Evolutionary conservation across 2,797 vertebrate species (phyloP).

Genomic region (Podarcis siculus): DNA sequence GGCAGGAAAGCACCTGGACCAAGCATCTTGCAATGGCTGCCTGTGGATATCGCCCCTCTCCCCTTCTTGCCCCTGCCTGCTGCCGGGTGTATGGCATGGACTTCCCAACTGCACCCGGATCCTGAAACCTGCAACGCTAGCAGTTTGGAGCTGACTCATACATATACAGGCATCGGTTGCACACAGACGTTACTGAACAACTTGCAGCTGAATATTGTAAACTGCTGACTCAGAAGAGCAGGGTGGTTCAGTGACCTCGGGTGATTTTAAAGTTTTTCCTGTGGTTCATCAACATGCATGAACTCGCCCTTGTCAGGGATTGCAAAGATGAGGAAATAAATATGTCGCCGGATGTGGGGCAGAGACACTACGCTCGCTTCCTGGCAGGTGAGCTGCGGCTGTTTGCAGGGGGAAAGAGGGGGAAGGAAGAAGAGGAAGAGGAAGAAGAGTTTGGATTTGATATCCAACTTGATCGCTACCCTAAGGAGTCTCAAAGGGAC

Average conservation of each 20-base stretch:
- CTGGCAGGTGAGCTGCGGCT: too few relatives aligned
- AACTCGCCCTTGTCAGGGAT: background rate
- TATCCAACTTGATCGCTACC: too few relatives aligned
- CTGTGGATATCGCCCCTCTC: too few relatives aligned
- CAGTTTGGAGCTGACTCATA: background rate
- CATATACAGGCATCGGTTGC: background rate
- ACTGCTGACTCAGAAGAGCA: background rate
- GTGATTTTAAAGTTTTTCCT: background rate
- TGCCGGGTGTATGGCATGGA: too few relatives aligned
- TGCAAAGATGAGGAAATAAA: background rate
- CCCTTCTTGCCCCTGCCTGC: background rate
- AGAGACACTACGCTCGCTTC: too few relatives aligned
- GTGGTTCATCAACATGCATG: background rate
- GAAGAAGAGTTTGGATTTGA: background rate
- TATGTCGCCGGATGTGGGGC: too few relatives aligned
- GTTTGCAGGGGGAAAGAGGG: background rate
- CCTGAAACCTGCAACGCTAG: background rate
- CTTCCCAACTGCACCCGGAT: background rate
- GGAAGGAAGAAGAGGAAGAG: background rate
- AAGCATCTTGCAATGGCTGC: background rate
- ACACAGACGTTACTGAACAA: background rate
- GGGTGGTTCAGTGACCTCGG: background rate
- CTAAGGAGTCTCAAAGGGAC: too few relatives aligned
- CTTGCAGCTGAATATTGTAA: background rate
- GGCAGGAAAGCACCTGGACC: background rate